phyloP scores from a whole-genome alignment of 2,797 vertebrate genomes.

The Typhlichthys subterraneus region DNA sequence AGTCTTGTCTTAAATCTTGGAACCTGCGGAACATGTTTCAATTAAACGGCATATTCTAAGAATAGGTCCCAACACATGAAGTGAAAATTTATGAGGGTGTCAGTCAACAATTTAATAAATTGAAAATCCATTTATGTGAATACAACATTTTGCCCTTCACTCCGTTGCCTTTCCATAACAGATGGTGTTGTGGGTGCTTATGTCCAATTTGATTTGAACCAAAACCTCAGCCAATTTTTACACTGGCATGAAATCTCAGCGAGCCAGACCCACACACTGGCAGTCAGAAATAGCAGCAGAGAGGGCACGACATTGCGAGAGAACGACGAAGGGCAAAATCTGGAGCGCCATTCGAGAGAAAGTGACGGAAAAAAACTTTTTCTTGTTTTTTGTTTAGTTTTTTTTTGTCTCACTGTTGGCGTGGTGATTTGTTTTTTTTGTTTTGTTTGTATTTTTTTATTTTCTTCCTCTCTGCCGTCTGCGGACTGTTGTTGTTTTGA shows the following conservation, averaged over 20 bases:
- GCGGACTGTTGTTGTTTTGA: constrained; percentile 50
- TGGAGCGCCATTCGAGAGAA: constrained; percentile 77
- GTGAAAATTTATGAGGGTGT: constrained; percentile 66
- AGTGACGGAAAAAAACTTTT: constrained; percentile 70
- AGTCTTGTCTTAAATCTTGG: no score
- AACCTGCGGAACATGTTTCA: constrained; percentile 40
- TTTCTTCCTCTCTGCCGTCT: constrained; percentile 11
- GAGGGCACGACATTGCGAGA: constrained; percentile 84
- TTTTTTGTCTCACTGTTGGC: background rate
- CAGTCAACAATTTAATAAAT: constrained; percentile 79
- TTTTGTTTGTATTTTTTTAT: background rate
- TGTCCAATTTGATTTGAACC: constrained; percentile 89
- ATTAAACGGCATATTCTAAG: constrained; percentile 51
- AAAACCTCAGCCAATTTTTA: constrained; percentile 85
- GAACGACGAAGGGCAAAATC: constrained; percentile 82
- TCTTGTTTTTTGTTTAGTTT: constrained; percentile 50
- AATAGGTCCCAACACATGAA: constrained; percentile 61
- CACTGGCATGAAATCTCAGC: constrained; percentile 81
- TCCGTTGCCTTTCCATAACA: constrained; percentile 80
- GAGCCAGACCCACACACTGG: constrained; percentile 81
- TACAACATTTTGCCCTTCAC: constrained; percentile 82
- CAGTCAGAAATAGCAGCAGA: constrained; percentile 83
- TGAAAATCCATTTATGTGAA: constrained; percentile 81
- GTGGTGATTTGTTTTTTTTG: background rate
- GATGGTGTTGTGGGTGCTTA: constrained; percentile 88